phyloP scores from a whole-genome alignment of 2,113 vertebrate genomes.

The Agelaius phoeniceus region DNA sequence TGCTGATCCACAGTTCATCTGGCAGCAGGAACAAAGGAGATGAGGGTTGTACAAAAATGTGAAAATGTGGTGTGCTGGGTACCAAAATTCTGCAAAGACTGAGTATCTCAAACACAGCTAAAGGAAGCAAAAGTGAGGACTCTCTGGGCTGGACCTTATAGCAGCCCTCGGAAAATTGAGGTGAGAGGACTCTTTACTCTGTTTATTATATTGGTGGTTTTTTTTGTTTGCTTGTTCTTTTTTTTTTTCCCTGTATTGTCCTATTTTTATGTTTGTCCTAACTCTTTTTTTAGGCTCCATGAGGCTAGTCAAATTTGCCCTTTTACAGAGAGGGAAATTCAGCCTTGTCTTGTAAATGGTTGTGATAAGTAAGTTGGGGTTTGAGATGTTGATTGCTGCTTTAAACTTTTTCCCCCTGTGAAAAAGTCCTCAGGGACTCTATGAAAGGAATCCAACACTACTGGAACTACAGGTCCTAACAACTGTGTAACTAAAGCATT shows the following conservation, averaged over 20 bases:
- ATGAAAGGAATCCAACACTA: background rate
- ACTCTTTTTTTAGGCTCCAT: background rate
- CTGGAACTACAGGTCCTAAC: background rate
- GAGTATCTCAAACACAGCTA: background rate
- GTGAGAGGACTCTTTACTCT: background rate
- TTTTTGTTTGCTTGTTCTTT: background rate
- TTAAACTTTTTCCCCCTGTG: background rate
- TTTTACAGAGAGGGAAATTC: background rate
- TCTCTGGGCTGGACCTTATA: background rate
- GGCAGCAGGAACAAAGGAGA: background rate
- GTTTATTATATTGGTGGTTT: rapidly evolving
- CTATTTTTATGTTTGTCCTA: background rate
- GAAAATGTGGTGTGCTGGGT: background rate
- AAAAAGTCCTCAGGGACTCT: background rate
- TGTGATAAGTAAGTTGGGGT: background rate
- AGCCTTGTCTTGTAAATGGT: background rate
- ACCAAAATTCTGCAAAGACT: background rate
- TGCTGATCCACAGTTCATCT: background rate
- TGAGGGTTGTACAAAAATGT: background rate
- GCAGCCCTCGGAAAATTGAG: background rate
- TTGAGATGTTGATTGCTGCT: background rate
- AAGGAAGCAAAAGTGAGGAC: background rate
- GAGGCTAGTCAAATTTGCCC: background rate
- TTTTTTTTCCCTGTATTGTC: background rate
- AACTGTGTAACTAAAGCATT: background rate